Evolutionary conservation across 2,888 invertebrate genomes (phyloP).

Genomic region (Mechanitis messenoides): DNA sequence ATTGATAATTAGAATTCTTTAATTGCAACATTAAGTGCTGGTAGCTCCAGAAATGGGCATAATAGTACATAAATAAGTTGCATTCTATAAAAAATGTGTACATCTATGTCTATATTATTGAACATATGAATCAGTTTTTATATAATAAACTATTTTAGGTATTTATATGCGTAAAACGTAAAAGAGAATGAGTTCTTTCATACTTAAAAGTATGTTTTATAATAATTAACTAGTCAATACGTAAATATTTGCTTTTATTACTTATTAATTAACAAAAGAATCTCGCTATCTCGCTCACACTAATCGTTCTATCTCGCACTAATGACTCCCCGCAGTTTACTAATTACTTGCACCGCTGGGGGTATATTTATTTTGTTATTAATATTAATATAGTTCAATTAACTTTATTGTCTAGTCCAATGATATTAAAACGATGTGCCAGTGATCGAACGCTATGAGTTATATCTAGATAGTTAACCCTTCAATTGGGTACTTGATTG

Average conservation of each 20-base stretch:
- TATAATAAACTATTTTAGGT: too few species aligned
- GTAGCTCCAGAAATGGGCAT: conserved; percentile 56
- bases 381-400: conserved; percentile 71
- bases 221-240: too few species aligned
- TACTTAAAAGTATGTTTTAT: too few species aligned
- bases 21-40: conserved; percentile 56
- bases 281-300: conserved; percentile 25
- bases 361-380: conserved; percentile 67
- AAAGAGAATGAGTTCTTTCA: too few species aligned
- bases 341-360: conserved; percentile 54
- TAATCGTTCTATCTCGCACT: too few species aligned
- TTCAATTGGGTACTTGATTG: conserved; percentile 74
- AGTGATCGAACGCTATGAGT: conserved; percentile 68
- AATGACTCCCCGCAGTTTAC: conserved; percentile 38
- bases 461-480: conserved; percentile 73
- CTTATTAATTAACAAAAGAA: conserved; percentile 29
- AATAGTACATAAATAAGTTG: conserved; percentile 38
- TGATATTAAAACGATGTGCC: conserved; percentile 61
- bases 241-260: conserved; percentile 28
- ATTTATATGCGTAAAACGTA: too few species aligned
- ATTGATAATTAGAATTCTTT: conserved; percentile 51
- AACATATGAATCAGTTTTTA: conserved; percentile 32
- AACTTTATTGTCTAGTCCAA: conserved; percentile 69
- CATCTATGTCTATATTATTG: conserved; percentile 16
- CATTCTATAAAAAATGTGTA: conserved; percentile 45